Evolutionary conservation across 2,888 invertebrate genomes (phyloP), one percentile per base, ranked within the genome.

Genomic region (Ornithoptera alexandrae): DNA sequence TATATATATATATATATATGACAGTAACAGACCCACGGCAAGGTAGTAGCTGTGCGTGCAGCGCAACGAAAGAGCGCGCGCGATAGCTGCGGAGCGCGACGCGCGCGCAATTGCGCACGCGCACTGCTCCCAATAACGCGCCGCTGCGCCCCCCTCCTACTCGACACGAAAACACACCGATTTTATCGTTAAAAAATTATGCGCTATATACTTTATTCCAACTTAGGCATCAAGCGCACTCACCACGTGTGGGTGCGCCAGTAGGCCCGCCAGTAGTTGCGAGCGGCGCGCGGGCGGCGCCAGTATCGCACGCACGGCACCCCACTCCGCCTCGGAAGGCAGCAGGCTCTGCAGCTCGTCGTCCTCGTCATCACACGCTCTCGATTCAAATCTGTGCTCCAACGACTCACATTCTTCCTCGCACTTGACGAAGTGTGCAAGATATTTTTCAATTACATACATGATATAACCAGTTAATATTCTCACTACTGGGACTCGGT

Each of bases 81-180:
- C 81, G 65, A 69, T 73, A 65, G 69, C 65, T 56, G 73, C 73
- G 62, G 71, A 65, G 62, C 62, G 70, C 62, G 72, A 70, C 50
- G 72, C 72, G 57, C 72, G 74, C 68, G 71, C 74, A 68, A 75
- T 75, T 74, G 85, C 84, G 74, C 78, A 76, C 65, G 84, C 85
- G 68, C 68, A 63, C 75, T 82, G 81, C 85, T 86, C 85, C 75
- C 75, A 77, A 83, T 81, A 85, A 72, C 84, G 83, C 73, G 60
- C 69, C 59, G 46, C 65, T 67, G 69, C 72, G 57, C 46, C 57
- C 10, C 65, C 70, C 46, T 74, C 66, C 74, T 67, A 72, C 70
- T 53, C 46, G 30, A 39, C 8, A 20, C 20, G 57, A 39, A 39
- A 2, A 30, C 50, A 18, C 4, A 63, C 8, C 3, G 30, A 30